Evolutionary conservation across 2,113 vertebrate genomes (phyloP), one percentile per base, ranked within the genome.

Genomic region (Callipepla californica): DNA sequence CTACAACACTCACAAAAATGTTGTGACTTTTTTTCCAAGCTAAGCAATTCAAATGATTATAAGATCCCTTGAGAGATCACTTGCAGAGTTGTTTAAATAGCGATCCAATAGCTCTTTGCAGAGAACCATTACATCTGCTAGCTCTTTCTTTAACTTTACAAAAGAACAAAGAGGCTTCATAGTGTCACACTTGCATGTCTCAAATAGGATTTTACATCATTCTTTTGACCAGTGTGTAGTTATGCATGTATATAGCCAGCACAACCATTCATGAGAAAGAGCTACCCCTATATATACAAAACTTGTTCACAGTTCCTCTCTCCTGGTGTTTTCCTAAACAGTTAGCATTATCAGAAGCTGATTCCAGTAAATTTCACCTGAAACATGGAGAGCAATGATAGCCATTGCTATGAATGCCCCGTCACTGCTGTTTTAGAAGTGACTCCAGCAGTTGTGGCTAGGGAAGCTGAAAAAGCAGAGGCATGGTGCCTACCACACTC

Each of bases 241-340:
- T 3, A 67, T 14, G 19, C 3, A 11, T 0, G 1, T n/a, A 34
- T 51, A 2, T 57, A 62, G 45, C 7, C 28, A 44, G 34, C 12
- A 44, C 2, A 11, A 21, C 68, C 8, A 22, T 42, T 53, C 20
- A 6, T 22, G 4, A 20, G 21, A 70, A 69, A 87, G 63, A 58
- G 1, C 38, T 16, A 13, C 13, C 16, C 3, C 15, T 18, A 2
- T 4, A 2, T 4, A 36, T 20, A 50, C 22, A 70, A 66, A 82
- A 36, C 15, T 26, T 18, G 3, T 19, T 79, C 20, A 17, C 20
- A 34, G 8, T 53, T 87, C 44, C 30, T 67, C 63, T 75, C n/a
- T 58, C 40, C 13, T 32, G n/a, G 3, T 2, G 4, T 36, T 45
- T 78, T 3, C 17, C 53, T 92, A 62, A 61, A 58, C 10, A 44